These are phyloP conservation scores for Bradypus variegatus DNA, from an alignment of 2,797 vertebrate species.

Conservation along the genomic window DNA sequence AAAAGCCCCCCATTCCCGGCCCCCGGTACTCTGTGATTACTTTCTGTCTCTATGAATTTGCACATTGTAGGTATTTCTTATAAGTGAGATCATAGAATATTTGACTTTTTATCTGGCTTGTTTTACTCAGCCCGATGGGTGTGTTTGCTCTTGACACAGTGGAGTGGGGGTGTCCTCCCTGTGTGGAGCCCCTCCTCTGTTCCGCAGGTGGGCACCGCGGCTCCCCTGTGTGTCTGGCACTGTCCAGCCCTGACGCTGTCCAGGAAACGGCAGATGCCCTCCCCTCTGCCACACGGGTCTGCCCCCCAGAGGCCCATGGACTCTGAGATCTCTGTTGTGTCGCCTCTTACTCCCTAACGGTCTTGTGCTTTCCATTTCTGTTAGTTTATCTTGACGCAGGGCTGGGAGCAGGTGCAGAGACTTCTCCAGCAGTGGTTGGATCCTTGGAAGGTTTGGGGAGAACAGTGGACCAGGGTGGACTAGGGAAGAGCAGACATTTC, in stretches of 20 bases:
- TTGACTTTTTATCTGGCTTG: no score
- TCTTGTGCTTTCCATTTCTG: neutral
- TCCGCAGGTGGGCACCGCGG: accelerated
- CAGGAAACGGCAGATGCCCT: neutral
- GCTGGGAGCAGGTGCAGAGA: neutral
- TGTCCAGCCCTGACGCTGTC: accelerated
- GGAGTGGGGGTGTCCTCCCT: neutral
- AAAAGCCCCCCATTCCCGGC: no score
- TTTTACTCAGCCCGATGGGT: neutral
- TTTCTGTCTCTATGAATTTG: no score
- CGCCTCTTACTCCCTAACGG: neutral
- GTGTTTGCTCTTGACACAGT: accelerated
- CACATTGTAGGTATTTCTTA: no score
- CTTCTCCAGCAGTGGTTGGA: neutral
- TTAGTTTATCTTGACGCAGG: neutral
- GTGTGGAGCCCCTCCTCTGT: neutral
- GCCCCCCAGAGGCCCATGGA: neutral
- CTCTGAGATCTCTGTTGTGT: accelerated
- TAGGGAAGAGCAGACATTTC: neutral
- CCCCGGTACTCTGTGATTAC: no score
- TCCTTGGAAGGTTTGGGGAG: neutral
- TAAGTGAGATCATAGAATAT: no score
- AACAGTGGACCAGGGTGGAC: neutral
- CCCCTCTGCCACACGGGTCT: accelerated
- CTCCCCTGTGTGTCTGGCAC: neutral